A percentile compares a stretch with the other conserved stretches of the same genome.
Conservation (phyloP, 2,888 invertebrate species). For the Leptinotarsa haldemani region DNA sequence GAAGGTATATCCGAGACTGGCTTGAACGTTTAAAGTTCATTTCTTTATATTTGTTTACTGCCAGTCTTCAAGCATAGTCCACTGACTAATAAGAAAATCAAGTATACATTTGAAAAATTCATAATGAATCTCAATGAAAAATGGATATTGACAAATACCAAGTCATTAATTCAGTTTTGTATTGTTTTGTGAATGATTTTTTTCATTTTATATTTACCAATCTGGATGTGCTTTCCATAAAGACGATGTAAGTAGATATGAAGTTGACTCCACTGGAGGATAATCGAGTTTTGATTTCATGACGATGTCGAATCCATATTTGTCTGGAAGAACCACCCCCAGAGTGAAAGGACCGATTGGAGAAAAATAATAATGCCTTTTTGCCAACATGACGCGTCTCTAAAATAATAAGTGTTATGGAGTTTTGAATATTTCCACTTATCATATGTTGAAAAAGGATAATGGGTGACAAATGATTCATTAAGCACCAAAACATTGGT, state of each 20-base stretch:
- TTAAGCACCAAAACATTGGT: too few species aligned
- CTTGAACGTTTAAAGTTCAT: too few species aligned
- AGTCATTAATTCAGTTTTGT: too few species aligned
- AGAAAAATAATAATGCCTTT: slow-evolving; percentile 85
- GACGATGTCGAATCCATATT: slow-evolving; percentile 78
- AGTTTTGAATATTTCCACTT: neutral
- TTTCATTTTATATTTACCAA: slow-evolving; percentile 70
- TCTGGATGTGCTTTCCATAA: slow-evolving; percentile 90
- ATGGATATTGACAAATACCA: too few species aligned
- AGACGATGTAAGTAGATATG: slow-evolving; percentile 54
- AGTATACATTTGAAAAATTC: too few species aligned
- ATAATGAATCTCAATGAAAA: too few species aligned
- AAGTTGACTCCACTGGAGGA: slow-evolving; percentile 30
- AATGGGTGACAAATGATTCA: too few species aligned
- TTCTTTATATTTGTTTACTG: too few species aligned
- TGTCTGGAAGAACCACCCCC: slow-evolving; percentile 86
- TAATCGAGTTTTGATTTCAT: slow-evolving; percentile 65
- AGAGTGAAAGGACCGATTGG: slow-evolving; percentile 87
- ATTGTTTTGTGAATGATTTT: neutral
- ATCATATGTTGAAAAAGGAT: too few species aligned
- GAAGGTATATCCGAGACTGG: too few species aligned
- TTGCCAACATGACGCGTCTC: slow-evolving; percentile 85
- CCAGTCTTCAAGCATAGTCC: too few species aligned
- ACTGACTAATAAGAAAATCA: too few species aligned
- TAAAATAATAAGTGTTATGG: slow-evolving; percentile 60